These are phyloP conservation scores for Oxyura jamaicensis DNA, from an alignment of 2,113 vertebrate genomes.

Conservation along the genomic window DNA sequence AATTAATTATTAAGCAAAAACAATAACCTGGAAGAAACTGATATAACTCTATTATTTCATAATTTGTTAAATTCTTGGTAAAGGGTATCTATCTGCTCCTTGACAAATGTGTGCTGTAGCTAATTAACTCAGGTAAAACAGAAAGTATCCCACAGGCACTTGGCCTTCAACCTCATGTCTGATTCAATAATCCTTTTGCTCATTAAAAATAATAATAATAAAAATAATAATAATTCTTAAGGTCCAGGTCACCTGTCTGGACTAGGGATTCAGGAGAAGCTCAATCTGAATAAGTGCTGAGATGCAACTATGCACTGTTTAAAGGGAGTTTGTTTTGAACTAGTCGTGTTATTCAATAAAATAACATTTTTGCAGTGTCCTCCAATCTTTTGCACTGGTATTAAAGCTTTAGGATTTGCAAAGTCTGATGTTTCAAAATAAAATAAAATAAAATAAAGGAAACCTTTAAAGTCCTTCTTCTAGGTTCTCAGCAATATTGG, in stretches of 20 bases:
- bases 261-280: neutral
- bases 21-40: neutral
- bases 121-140: conserved; percentile 37
- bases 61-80: neutral
- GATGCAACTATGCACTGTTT: neutral
- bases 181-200: neutral
- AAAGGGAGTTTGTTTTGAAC: neutral
- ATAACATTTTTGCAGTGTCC: neutral
- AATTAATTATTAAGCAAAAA: conserved; percentile 13
- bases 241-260: neutral
- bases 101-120: neutral
- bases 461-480: neutral
- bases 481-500: accelerated
- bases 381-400: neutral
- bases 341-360: neutral
- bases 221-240: neutral
- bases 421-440: neutral
- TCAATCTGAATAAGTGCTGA: neutral
- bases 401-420: neutral
- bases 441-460: neutral
- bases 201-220: neutral
- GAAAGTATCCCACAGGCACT: neutral
- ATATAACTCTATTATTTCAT: neutral
- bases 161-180: neutral
- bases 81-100: neutral